phyloP scores from a whole-genome alignment of 2,113 vertebrate genomes.

The Cyrtonyx montezumae region DNA sequence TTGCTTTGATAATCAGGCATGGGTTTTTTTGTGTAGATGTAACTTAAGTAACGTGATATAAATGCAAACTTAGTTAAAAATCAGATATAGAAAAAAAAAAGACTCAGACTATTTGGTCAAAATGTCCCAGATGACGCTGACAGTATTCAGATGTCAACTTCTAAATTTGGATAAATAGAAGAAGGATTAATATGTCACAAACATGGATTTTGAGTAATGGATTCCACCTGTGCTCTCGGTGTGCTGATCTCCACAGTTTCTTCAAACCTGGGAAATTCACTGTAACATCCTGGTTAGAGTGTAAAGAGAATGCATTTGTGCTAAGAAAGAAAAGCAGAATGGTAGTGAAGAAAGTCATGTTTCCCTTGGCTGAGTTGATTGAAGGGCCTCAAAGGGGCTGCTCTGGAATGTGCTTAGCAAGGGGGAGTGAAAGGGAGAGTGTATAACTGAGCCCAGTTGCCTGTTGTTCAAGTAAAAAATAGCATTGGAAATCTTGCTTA shows the following conservation, averaged over 20 bases:
- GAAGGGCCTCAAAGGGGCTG: conserved; percentile 67
- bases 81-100: not conserved
- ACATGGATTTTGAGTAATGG: not conserved
- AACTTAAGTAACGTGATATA: not conserved
- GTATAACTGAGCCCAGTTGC: not conserved
- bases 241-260: not conserved
- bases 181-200: not conserved
- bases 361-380: conserved; percentile 57
- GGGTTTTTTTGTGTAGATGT: not conserved
- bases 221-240: not conserved
- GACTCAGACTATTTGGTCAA: fast-evolving
- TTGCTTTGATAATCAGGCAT: not conserved
- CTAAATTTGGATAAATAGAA: not conserved
- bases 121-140: not conserved
- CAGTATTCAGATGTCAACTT: not conserved
- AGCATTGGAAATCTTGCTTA: conserved; percentile 39
- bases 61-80: not conserved
- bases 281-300: not conserved
- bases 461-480: conserved; percentile 61
- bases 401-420: conserved; percentile 62
- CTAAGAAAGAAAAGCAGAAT: conserved; percentile 59
- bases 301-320: not conserved
- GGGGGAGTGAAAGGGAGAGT: conserved; percentile 60
- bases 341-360: conserved; percentile 56
- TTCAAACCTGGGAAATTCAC: not conserved